Base-by-base conservation (phyloP, 2,797 vertebrate genomes). In the Notoglanidium macrostoma region DNA sequence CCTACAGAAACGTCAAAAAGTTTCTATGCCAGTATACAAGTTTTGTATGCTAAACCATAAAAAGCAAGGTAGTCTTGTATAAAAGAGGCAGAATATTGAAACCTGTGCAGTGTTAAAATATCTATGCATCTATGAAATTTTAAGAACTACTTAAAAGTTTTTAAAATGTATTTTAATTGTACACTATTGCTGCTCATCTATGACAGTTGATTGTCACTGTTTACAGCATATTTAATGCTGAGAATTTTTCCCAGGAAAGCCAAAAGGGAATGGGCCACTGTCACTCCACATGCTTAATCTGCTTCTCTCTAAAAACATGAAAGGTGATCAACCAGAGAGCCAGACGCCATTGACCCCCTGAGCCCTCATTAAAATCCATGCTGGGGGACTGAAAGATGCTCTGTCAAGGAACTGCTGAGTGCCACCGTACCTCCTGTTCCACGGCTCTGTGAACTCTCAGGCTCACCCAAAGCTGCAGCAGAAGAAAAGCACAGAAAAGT, bases 401-500 rank as follows among this genome's bases (percentile, higher is more conserved):
- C 85, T 70, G 76, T 65, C 78, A 76, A 85, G 72, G 72, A 85
- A 51, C 81, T 77, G 67, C 81, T 21, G 51, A 55, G 29, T 49
- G 68, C 73, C 86, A 84, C 72, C 35, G 40, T 83, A 44, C 70
- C 80, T 89, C 87, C 88, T 90, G 90, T 92, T 77, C 80, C 49
- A 29, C 73, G 59, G 80, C 85, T 94, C 90, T 95, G 92, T 94
- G 93, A 94, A 94, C 93, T 94, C 87, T 77, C 91, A 84, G 83
- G 88, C 91, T 92, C 93, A 94, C 94, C 94, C 94, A 88, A 87
- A 88, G 90, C 83, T 89, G 88, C 89, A 87, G 29, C 91, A 92
- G 92, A 92, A 92, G 93, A 92, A 94, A 93, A 93, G 93, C 91
- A 91, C 92, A 93, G 93, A 92, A 93, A 91, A 92, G 93, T 93